A percentile compares a stretch with the other conserved stretches of the same genome.
phyloP scores from a whole-genome alignment of 2,888 invertebrate genomes.

The Hyalella azteca region DNA sequence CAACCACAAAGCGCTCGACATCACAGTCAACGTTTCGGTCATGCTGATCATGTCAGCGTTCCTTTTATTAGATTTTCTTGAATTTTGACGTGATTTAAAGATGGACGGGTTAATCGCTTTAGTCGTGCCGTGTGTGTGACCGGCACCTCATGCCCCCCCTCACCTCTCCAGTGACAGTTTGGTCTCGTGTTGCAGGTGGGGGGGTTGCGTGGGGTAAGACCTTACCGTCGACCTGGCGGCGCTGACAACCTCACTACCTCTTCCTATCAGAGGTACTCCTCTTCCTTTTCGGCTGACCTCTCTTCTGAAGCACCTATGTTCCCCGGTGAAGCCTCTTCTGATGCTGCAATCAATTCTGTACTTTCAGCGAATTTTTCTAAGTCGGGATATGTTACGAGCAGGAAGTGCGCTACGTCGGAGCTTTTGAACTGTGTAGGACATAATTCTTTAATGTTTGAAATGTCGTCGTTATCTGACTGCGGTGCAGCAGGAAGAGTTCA shows the following conservation, averaged over 20 bases:
- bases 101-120: too few species aligned
- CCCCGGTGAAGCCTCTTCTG: background rate
- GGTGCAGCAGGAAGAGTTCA: background rate
- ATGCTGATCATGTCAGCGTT: too few species aligned
- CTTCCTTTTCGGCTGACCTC: background rate
- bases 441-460: background rate
- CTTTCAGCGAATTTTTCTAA: background rate
- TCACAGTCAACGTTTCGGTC: too few species aligned
- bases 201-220: conserved; percentile 20
- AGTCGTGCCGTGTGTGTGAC: too few species aligned
- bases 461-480: background rate
- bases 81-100: too few species aligned
- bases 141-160: background rate
- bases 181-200: conserved; percentile 36
- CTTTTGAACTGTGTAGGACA: background rate
- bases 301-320: background rate
- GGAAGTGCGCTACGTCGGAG: background rate
- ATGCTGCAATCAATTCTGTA: background rate
- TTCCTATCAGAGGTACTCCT: conserved; percentile 19
- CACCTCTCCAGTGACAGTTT: conserved; percentile 34
- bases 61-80: too few species aligned
- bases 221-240: conserved; percentile 6
- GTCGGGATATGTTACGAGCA: background rate
- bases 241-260: background rate
- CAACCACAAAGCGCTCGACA: too few species aligned